Percentiles rank a stretch among this genome's conserved stretches.
Conservation (phyloP, 1,140 invertebrate species). For the Tenebrio molitor region DNA sequence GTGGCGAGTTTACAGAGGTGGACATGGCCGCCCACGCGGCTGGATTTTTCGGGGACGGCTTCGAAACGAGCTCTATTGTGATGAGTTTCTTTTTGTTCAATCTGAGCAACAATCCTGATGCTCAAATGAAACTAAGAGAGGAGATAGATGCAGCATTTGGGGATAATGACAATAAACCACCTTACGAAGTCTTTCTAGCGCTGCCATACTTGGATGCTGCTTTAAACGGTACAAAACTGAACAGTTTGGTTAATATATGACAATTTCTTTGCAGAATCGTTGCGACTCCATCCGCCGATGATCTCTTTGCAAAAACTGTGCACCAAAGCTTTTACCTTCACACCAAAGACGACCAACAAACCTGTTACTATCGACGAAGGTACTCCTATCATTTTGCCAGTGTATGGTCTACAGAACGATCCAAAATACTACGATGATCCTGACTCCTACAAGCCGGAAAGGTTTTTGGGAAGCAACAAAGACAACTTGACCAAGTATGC, state of each 20-base stretch:
- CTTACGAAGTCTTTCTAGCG: constrained; percentile 57
- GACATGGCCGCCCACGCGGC: constrained; percentile 74
- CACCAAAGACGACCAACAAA: constrained; percentile 53
- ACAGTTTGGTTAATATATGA: constrained; percentile 62
- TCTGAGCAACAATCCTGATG: too few relatives aligned
- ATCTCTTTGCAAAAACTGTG: constrained; percentile 59
- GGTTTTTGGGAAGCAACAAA: constrained; percentile 70
- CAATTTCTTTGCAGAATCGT: constrained; percentile 64
- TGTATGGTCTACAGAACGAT: constrained; percentile 70
- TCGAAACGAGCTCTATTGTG: constrained; percentile 68
- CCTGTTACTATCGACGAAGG: constrained; percentile 65
- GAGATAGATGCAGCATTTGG: constrained; percentile 65
- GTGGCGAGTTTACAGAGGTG: constrained; percentile 69
- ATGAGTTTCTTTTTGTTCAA: constrained; percentile 69
- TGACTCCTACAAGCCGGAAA: constrained; percentile 72
- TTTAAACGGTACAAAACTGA: constrained; percentile 61
- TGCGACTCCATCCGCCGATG: constrained; percentile 68
- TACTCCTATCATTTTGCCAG: constrained; percentile 70
- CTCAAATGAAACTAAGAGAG: constrained; percentile 68
- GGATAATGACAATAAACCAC: constrained; percentile 19
- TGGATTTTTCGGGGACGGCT: constrained; percentile 68
- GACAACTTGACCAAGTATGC: constrained; percentile 44
- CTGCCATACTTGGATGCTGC: constrained; percentile 68
- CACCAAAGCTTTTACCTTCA: constrained; percentile 47
- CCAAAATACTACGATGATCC: constrained; percentile 71